Conservation (phyloP, 2,888 invertebrate genomes). For the Emmelina monodactyla region DNA sequence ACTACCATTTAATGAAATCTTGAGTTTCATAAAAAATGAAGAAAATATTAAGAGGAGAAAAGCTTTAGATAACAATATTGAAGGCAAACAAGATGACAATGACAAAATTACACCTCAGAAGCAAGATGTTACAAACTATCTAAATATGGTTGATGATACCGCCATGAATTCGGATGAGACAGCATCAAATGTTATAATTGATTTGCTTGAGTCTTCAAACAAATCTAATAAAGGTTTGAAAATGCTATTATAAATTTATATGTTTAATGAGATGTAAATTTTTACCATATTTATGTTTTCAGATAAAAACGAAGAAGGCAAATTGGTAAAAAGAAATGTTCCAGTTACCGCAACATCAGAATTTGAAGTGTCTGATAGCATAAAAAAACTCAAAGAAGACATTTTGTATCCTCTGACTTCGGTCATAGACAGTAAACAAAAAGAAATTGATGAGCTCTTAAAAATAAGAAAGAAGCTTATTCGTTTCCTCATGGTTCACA, state of each 20-base stretch:
- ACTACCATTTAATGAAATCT: no score
- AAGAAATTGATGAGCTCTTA: slow-evolving; percentile 29
- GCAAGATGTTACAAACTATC: no score
- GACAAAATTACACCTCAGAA: no score
- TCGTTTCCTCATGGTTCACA: slow-evolving; percentile 19
- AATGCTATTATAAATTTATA: not conserved
- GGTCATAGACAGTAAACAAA: slow-evolving; percentile 29
- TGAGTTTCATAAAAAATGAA: no score
- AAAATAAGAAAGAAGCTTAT: slow-evolving; percentile 27
- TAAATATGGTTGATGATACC: not conserved
- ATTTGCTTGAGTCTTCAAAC: not conserved
- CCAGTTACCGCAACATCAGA: slow-evolving; percentile 4
- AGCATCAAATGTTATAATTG: not conserved
- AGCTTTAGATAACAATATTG: no score
- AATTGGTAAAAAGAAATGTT: not conserved
- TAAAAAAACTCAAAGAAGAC: slow-evolving; percentile 18
- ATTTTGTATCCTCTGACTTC: slow-evolving; percentile 26
- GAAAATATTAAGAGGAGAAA: no score
- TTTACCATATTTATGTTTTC: not conserved
- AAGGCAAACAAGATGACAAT: no score
- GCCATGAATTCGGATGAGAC: not conserved
- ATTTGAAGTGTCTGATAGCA: slow-evolving; percentile 8
- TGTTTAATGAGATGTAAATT: not conserved
- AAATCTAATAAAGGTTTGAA: not conserved
- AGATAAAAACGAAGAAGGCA: not conserved